These are phyloP conservation scores for Leptosomus discolor DNA, from an alignment of 2,113 vertebrate genomes.

Conservation along the genomic window DNA sequence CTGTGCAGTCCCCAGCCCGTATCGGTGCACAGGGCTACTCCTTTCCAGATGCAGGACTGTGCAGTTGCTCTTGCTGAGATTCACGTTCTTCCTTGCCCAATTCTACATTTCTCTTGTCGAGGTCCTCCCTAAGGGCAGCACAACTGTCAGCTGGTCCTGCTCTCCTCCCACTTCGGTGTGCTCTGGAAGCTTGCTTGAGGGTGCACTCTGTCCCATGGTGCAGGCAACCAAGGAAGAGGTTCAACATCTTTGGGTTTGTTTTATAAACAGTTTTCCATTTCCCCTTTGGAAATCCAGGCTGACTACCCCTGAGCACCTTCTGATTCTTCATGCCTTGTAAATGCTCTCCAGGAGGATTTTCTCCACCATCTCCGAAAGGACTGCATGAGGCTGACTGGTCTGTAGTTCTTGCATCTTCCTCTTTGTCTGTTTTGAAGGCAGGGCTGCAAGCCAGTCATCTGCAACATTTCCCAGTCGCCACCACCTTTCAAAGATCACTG, in stretches of 20 bases:
- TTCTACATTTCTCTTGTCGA: background rate
- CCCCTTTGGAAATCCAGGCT: background rate
- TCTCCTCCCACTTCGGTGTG: background rate
- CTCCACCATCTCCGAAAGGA: background rate
- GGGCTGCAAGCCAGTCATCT: background rate
- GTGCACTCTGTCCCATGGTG: background rate
- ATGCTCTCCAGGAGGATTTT: background rate
- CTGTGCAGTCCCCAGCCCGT: rapidly evolving
- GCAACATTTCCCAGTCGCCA: background rate
- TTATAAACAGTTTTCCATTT: background rate
- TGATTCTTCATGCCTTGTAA: background rate
- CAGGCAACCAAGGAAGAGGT: background rate
- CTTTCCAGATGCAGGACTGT: background rate
- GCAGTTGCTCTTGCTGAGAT: background rate
- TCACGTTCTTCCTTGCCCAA: background rate
- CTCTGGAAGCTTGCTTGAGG: background rate
- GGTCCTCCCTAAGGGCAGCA: background rate
- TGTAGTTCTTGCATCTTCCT: background rate
- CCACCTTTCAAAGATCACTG: background rate
- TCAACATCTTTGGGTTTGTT: background rate
- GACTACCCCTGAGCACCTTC: background rate
- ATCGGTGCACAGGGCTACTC: background rate
- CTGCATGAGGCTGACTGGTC: background rate
- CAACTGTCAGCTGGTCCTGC: background rate
- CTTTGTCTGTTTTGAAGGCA: background rate